Evolutionary conservation across 2,113 vertebrate genomes (phyloP).

Genomic region (Opisthocomus hoazin): DNA sequence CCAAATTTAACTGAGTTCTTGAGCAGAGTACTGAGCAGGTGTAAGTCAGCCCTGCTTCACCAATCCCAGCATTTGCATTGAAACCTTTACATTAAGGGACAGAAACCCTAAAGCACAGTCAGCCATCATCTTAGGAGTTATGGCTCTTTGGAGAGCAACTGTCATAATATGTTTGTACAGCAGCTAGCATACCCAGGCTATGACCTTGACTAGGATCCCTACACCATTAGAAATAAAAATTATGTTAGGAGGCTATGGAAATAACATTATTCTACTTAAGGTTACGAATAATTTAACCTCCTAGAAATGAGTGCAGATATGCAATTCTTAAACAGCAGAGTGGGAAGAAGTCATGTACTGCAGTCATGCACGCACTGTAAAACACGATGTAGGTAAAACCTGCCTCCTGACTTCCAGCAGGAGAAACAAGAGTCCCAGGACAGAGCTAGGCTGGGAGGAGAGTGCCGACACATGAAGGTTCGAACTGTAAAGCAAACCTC

Average conservation of each 20-base stretch:
- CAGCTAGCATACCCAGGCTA: background rate
- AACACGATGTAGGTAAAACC: background rate
- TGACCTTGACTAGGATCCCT: background rate
- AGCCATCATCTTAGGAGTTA: background rate
- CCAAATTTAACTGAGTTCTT: background rate
- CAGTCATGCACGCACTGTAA: background rate
- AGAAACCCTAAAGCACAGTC: background rate
- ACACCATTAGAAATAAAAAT: background rate
- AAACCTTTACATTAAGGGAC: background rate
- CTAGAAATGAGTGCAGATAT: background rate
- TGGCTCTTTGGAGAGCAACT: background rate
- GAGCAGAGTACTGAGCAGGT: background rate
- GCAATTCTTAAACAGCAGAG: background rate
- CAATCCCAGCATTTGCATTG: background rate
- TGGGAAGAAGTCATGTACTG: background rate
- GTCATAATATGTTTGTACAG: background rate
- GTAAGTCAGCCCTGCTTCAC: background rate
- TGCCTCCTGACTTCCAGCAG: background rate
- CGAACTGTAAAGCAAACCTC: background rate
- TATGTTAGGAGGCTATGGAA: background rate
- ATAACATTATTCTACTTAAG: background rate
- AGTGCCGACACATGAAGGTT: background rate
- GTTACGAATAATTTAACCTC: conserved; percentile 5
- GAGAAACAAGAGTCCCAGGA: background rate
- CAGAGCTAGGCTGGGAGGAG: background rate